Conservation (phyloP, 1,140 invertebrate genomes). For the Watersipora subatra region DNA sequence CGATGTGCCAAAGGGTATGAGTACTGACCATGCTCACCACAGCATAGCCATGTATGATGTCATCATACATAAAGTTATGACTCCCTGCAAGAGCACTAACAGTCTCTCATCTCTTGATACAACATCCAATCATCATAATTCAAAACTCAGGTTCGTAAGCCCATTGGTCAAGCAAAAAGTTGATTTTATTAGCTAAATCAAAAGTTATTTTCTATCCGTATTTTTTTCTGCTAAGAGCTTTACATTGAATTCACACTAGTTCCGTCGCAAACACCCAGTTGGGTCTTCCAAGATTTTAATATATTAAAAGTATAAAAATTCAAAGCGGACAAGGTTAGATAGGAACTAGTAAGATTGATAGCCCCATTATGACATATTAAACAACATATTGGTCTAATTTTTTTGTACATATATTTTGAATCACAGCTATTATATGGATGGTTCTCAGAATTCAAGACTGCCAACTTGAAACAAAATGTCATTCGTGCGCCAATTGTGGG, state of each 20-base stretch:
- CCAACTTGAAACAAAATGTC: too few species aligned
- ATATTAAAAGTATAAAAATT: too few species aligned
- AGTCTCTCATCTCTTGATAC: neutral
- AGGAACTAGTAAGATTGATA: too few species aligned
- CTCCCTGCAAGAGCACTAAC: neutral
- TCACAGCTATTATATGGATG: too few species aligned
- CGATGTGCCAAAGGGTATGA: neutral
- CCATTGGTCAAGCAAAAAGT: neutral
- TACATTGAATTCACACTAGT: neutral
- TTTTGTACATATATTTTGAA: too few species aligned
- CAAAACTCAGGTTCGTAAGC: neutral
- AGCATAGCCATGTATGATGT: neutral
- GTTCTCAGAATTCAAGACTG: too few species aligned
- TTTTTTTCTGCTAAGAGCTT: neutral
- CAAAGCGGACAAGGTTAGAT: too few species aligned
- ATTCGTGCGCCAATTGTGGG: too few species aligned
- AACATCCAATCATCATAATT: neutral
- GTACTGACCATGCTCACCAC: neutral
- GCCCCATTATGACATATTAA: too few species aligned
- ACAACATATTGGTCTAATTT: too few species aligned
- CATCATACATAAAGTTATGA: neutral
- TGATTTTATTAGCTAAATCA: neutral
- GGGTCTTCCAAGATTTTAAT: too few species aligned
- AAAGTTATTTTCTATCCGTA: neutral
- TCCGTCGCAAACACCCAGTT: too few species aligned